These are phyloP conservation scores for Melanotaenia duboulayi DNA, from an alignment of 2,113 vertebrate genomes.

Conservation along the genomic window DNA sequence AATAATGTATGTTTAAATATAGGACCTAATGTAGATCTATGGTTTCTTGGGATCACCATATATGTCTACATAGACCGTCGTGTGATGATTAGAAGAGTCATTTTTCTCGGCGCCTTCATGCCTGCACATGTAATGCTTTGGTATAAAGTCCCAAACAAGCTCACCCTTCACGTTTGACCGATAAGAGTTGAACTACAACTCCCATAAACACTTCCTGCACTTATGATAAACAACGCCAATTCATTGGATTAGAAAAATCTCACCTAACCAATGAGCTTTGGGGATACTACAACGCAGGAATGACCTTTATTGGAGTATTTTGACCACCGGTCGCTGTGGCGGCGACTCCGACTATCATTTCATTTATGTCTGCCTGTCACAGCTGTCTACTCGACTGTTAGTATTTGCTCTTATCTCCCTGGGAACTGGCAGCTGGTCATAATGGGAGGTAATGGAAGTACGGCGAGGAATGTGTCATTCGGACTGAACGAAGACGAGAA, in stretches of 20 bases:
- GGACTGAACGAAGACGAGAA: slow-evolving; percentile 89
- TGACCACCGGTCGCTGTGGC: slow-evolving; percentile 34
- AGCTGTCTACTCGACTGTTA: background rate
- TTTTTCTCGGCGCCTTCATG: too few relatives aligned
- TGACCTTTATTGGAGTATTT: slow-evolving; percentile 74
- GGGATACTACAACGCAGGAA: slow-evolving; percentile 52
- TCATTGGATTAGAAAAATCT: slow-evolving; percentile 55
- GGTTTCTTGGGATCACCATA: background rate
- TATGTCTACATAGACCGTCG: background rate
- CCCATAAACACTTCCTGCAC: slow-evolving; percentile 48
- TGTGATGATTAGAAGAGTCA: too few relatives aligned
- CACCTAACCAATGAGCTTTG: slow-evolving; percentile 64
- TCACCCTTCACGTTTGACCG: too few relatives aligned
- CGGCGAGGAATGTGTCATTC: slow-evolving; percentile 88
- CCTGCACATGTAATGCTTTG: too few relatives aligned
- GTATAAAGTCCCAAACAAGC: background rate
- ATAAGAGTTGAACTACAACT: slow-evolving; percentile 63
- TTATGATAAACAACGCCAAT: background rate
- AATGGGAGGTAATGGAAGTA: slow-evolving; percentile 89
- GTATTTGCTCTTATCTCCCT: background rate
- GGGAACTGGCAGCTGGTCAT: background rate
- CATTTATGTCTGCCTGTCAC: slow-evolving; percentile 8
- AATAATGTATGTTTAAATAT: background rate
- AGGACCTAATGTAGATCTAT: background rate
- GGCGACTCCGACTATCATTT: slow-evolving; percentile 24